Evolutionary conservation across 2,888 invertebrate species (phyloP).

Genomic region (Cheilosia pagana): DNA sequence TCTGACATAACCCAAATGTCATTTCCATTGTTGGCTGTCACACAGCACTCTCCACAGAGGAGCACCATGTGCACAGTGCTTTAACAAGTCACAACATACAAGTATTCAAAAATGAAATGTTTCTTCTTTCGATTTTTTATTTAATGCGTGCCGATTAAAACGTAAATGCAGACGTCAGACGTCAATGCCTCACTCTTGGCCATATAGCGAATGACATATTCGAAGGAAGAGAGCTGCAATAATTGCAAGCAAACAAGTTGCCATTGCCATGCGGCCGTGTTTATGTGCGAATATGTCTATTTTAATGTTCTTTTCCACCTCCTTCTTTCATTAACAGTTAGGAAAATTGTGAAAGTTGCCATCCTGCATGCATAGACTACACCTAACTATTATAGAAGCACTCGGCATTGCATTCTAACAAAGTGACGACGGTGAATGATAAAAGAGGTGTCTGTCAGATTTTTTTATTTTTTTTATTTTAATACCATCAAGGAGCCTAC

Average conservation of each 20-base stretch:
- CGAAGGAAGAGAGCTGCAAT: slow-evolving; percentile 34
- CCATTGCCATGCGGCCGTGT: not conserved
- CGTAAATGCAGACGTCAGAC: slow-evolving; percentile 61
- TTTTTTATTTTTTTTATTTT: slow-evolving; percentile 6
- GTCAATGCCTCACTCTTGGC: slow-evolving; percentile 59
- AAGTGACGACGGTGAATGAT: slow-evolving; percentile 57
- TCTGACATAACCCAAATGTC: slow-evolving; percentile 57
- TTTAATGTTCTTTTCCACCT: slow-evolving; percentile 47
- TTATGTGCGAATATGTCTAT: slow-evolving; percentile 15
- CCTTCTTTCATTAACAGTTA: slow-evolving; percentile 62
- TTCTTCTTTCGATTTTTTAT: not conserved
- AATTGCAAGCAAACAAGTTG: slow-evolving; percentile 34
- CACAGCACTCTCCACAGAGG: slow-evolving; percentile 10
- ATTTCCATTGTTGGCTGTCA: slow-evolving; percentile 30
- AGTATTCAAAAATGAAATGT: not conserved
- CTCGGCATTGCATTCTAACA: slow-evolving; percentile 48
- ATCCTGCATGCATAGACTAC: slow-evolving; percentile 52
- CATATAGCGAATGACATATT: slow-evolving; percentile 48
- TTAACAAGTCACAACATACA: not conserved
- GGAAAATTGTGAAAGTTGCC: slow-evolving; percentile 69
- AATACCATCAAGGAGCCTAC: slow-evolving; percentile 18
- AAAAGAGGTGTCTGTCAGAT: slow-evolving; percentile 34
- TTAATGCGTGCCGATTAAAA: slow-evolving; percentile 57
- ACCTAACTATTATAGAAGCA: slow-evolving; percentile 21
- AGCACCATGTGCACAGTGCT: not conserved